Percentiles rank a stretch among this genome's conserved stretches.
Evolutionary conservation across 2,888 invertebrate species (phyloP).

Genomic region (Cryptocephalus moraei): DNA sequence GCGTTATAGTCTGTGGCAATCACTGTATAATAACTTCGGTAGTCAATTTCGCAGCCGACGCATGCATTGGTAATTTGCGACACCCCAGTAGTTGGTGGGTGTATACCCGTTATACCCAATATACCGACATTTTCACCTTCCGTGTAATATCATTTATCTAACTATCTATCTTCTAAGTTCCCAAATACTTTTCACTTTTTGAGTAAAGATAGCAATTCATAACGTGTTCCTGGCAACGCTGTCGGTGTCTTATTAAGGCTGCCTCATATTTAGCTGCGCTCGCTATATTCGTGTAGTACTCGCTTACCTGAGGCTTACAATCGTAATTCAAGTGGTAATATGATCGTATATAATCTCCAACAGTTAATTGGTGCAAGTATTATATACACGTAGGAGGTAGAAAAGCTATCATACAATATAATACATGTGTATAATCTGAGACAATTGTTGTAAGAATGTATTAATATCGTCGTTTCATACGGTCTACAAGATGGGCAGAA

Average conservation of each 20-base stretch:
- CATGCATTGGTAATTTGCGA: too few species aligned
- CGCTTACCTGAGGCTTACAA: neutral
- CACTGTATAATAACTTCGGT: too few species aligned
- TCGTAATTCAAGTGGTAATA: constrained; percentile 29
- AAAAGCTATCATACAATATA: neutral
- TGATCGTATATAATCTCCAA: constrained; percentile 28
- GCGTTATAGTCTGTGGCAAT: too few species aligned
- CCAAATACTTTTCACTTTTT: too few species aligned
- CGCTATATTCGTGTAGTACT: neutral
- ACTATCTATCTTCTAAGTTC: too few species aligned
- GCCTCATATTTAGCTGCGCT: neutral
- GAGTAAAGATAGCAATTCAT: too few species aligned
- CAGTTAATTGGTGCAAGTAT: constrained; percentile 27
- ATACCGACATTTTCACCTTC: too few species aligned
- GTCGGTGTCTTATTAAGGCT: neutral
- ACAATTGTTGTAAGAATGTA: neutral
- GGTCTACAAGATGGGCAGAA: too few species aligned
- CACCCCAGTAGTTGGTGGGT: too few species aligned
- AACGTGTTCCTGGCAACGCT: neutral
- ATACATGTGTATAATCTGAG: neutral
- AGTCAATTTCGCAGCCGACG: too few species aligned
- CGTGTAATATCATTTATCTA: too few species aligned
- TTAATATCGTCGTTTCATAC: neutral
- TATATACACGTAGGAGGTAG: constrained; percentile 23
- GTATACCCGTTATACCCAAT: too few species aligned